A percentile compares a stretch with the other conserved stretches of the same genome.
These are phyloP conservation scores for Pseudomugil gertrudae DNA, from an alignment of 2,797 vertebrate species.

Conservation along the genomic window DNA sequence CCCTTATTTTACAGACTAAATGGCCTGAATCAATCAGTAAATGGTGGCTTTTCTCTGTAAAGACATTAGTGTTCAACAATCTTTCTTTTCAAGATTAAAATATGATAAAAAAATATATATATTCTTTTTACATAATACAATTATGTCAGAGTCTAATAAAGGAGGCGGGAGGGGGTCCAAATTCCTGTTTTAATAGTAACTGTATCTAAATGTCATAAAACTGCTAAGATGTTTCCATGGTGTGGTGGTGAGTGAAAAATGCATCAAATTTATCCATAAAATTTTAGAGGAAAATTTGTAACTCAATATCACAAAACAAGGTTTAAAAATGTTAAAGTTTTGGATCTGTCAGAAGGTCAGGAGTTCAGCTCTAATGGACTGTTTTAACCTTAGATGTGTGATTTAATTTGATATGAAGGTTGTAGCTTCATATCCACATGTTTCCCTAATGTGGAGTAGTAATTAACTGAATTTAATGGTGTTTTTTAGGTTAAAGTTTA, in stretches of 20 bases:
- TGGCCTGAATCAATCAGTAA: neutral
- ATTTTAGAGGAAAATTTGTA: neutral
- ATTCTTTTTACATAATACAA: too few relatives aligned
- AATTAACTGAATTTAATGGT: neutral
- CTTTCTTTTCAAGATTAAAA: neutral
- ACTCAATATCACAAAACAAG: neutral
- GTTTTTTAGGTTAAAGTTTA: constrained; percentile 1
- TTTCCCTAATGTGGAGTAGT: neutral
- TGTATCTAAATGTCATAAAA: neutral
- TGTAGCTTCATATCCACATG: too few relatives aligned
- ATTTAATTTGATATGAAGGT: too few relatives aligned
- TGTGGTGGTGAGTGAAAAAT: neutral
- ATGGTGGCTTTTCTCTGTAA: neutral
- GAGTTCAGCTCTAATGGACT: too few relatives aligned
- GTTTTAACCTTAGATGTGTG: too few relatives aligned
- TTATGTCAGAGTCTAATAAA: too few relatives aligned
- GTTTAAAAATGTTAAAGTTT: neutral
- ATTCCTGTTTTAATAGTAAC: neutral
- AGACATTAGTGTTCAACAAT: neutral
- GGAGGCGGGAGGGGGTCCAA: too few relatives aligned
- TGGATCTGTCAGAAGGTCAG: neutral
- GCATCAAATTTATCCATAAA: neutral
- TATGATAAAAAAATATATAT: neutral
- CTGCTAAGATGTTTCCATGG: neutral
- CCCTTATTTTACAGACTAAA: neutral